Evolutionary conservation across 2,888 invertebrate species (phyloP), one percentile per base, ranked within the genome.

Genomic region (Petrolisthes cinctipes): DNA sequence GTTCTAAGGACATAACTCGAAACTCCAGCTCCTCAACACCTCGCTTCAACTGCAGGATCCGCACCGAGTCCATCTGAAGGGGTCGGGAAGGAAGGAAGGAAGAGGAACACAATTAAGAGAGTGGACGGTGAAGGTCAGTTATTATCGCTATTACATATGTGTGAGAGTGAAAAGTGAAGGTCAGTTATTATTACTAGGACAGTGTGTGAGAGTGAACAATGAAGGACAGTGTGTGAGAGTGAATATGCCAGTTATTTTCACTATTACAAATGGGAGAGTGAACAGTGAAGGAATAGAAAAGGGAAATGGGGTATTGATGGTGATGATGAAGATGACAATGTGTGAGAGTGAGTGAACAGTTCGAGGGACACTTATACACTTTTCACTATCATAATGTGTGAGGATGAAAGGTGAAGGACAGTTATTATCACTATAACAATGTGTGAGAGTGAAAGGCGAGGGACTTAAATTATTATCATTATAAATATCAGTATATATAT

Each of bases 21-120:
- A 23, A 56, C 73, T 86, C 86, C 56, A 86, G 20, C 57, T 86
- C 83, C 73, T 83, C 86, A 56, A 86, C 79, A 11, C 86, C 86
- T 4, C 79, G 83, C 6, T 75, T 56, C 79, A 86, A 53, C 7
- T n/a, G n/a, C 5, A 73, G 23, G 17, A 86, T 83, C 17, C 86
- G 82, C 17, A 37, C 37, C 78, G 20, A 71, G 53, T 83, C 79
- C 82, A 76, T 68, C 83, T 86, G 68, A 11, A 68, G 61, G 17
- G 9, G 23, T n/a, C 9, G 53, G 23, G 20, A 66, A 2, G 20
- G 2, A 17, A 85, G 56, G 37, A 54, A 20, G 14, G 51, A 66
- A 54, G 17, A 9, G 23, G 17, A 20, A 51, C 14, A 68, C 14
- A 51, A 17, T 53, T 9, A n/a, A 66, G 53, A 66, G 75, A 75